A percentile compares a stretch with the other conserved stretches of the same genome.
Evolutionary conservation across 2,888 invertebrate species (phyloP).

Genomic region (Metallyticus violacea): DNA sequence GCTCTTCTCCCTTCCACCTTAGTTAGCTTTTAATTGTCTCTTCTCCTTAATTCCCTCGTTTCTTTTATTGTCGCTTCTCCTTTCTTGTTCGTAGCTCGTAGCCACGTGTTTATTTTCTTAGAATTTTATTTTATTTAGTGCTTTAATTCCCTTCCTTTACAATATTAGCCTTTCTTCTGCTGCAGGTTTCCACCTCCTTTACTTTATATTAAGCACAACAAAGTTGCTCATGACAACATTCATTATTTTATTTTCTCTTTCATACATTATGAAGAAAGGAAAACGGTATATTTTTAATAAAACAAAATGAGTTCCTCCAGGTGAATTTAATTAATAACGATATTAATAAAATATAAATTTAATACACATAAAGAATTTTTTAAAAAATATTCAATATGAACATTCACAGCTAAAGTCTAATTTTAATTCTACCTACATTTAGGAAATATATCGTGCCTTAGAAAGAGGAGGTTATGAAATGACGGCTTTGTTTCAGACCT

Average conservation of each 20-base stretch:
- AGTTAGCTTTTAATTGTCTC: constrained; percentile 37
- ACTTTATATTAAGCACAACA: not conserved
- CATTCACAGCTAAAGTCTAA: too few species aligned
- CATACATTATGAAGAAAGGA: not conserved
- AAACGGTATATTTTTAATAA: not conserved
- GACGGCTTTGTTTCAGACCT: too few species aligned
- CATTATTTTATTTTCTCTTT: not conserved
- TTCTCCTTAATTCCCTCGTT: constrained; percentile 50
- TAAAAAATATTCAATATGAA: too few species aligned
- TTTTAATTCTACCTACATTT: too few species aligned
- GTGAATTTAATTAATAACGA: not conserved
- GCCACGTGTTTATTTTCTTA: constrained; percentile 10
- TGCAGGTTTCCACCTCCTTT: not conserved
- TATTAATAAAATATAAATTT: not conserved
- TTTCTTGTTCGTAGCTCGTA: not conserved
- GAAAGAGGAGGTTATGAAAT: too few species aligned
- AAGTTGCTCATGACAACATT: not conserved
- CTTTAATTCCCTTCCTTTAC: not conserved
- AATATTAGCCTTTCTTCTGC: not conserved
- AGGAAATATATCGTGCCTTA: too few species aligned
- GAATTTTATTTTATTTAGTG: not conserved
- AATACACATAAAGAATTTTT: too few species aligned
- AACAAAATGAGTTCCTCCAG: not conserved
- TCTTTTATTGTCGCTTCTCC: not conserved
- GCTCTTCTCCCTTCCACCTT: not conserved